Evolutionary conservation across 2,888 invertebrate genomes (phyloP), one percentile per base, ranked within the genome.

Genomic region (Caenorhabditis sulstoni): DNA sequence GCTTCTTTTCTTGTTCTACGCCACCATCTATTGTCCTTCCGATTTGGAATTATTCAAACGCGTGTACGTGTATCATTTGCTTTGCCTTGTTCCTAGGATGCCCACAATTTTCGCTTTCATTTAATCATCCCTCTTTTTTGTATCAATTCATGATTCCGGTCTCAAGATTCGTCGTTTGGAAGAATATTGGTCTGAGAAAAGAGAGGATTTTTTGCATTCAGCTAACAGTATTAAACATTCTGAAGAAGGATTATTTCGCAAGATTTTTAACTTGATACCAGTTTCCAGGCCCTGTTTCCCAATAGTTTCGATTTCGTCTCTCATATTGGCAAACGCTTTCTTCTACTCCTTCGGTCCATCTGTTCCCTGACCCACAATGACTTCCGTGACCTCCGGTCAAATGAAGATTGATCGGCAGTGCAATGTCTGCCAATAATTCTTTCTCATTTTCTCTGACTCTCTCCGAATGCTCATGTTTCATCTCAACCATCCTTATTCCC

Each of bases 1-100:
- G 29, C 29, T 29, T 29, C 29, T 29, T 58, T 59, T 64, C 71
- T 58, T 64, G 62, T 73, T 73, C 64, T 50, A 49, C 20, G n/a
- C 35, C 61, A 29, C 29, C 29, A 3, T 64, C 64, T 20, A 73
- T 73, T 73, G 73, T 73, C 73, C 73, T 64, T 73, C 73, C 73
- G 64, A 73, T 58, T 73, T 73, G 73, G 73, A 73, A 64, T 73
- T 73, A 64, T 73, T 73, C 73, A 73, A 73, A 73, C 64, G 53
- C 29, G 64, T 73, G 64, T 41, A 35, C 29, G 64, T 73, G 64
- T 73, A 73, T 73, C 73, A 64, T 52, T 53, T 73, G 29, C 64
- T 47, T 50, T 47, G 58, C 58, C 49, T 55, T 41, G 50, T 58
- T 73, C 57, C 64, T 64, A 39, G 57, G 53, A 39, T 57, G 50